Evolutionary conservation across 2,797 vertebrate species (phyloP), one percentile per base, ranked within the genome.

Genomic region (Tauraco hartlaubi): DNA sequence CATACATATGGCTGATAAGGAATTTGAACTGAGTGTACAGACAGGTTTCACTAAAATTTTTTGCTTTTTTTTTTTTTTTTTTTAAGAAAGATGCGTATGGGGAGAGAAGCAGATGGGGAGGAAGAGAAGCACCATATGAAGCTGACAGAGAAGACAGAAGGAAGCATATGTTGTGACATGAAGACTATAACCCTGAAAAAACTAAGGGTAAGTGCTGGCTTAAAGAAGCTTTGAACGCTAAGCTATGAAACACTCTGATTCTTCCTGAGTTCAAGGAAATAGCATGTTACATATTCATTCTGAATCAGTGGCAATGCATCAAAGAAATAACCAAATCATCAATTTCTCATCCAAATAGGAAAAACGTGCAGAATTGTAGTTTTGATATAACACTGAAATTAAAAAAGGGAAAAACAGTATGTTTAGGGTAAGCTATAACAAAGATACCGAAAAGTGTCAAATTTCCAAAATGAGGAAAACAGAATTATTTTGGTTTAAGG

Each of bases 91-190:
- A 80, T 64, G n/a, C 21, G 49, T 86, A 85, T 44, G 54, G 31
- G 20, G 56, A 84, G 48, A 59, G 73, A 88, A 77, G 35, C 96
- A 97, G 94, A 96, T 92, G 85, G 94, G 15, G 31, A 94, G 43
- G 56, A 88, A 96, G 74, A 95, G 73, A 90, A 92, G 77, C 67
- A 94, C 90, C 93, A 94, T 96, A 95, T 92, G 94, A 97, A 95
- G 76, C 92, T 93, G 95, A 92, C 90, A 94, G 74, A 94, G 67
- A 95, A 93, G 63, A 91, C 94, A 86, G 92, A 92, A 95, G 59
- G 85, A 96, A 96, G 71, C 95, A 95, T 96, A 97, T 96, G 95
- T 66, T 93, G 85, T 94, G 94, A 92, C 92, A 96, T 22, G 18
- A 93, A 88, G 73, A 82, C 51, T 72, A 85, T 85, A 96, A 96